Percentiles rank a stretch among this genome's conserved stretches.
These are phyloP conservation scores for Thymelicus acteon DNA, from an alignment of 2,888 invertebrate genomes.

Conservation along the genomic window DNA sequence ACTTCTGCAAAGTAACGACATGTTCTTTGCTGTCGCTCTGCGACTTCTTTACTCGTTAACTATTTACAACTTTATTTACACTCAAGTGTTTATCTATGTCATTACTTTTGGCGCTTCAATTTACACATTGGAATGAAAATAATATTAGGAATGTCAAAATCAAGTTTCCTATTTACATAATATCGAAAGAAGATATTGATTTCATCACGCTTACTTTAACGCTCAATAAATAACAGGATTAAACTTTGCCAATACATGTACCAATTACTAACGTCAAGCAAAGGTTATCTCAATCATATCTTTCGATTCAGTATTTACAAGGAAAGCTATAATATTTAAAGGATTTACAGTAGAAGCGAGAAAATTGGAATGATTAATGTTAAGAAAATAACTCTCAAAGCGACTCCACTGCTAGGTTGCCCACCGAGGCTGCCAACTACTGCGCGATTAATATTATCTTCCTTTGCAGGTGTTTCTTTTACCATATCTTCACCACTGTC, in stretches of 20 bases:
- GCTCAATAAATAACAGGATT: conserved; percentile 65
- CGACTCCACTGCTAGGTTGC: conserved; percentile 57
- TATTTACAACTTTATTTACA: conserved; percentile 83
- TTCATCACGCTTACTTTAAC: conserved; percentile 46
- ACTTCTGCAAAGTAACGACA: conserved; percentile 50
- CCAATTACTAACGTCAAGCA: conserved; percentile 62
- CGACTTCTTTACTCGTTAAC: conserved; percentile 70
- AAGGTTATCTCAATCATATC: conserved; percentile 64
- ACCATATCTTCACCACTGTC: conserved; percentile 64
- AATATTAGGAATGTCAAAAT: conserved; percentile 80
- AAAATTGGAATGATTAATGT: conserved; percentile 64
- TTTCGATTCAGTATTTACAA: conserved; percentile 70
- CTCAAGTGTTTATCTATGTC: conserved; percentile 60
- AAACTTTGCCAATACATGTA: conserved; percentile 66
- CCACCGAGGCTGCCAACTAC: conserved; percentile 72
- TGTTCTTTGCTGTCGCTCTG: conserved; percentile 68
- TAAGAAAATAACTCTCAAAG: conserved; percentile 51
- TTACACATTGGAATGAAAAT: conserved; percentile 77
- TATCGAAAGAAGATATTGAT: conserved; percentile 49
- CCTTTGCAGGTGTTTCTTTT: conserved; percentile 61
- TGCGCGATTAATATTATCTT: conserved; percentile 67
- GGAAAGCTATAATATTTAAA: conserved; percentile 46
- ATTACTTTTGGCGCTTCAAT: conserved; percentile 66
- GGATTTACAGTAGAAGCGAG: conserved; percentile 66
- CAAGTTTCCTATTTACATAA: conserved; percentile 68